phyloP scores from a whole-genome alignment of 1,140 invertebrate genomes.

The Physella acuta region DNA sequence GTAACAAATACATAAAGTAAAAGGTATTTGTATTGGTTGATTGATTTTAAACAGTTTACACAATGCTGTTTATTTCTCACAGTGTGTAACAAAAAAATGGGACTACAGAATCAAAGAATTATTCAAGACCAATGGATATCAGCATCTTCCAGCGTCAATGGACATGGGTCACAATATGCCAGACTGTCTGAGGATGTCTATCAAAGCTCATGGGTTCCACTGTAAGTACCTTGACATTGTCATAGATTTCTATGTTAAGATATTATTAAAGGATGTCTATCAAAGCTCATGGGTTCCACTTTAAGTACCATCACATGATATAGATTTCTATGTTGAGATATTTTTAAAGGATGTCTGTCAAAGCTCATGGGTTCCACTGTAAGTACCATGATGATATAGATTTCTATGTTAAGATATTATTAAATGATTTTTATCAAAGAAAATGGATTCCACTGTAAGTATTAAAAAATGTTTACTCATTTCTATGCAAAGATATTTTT shows the following conservation, averaged over 20 bases:
- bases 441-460: not conserved
- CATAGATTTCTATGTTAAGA: too few species aligned
- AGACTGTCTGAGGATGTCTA: not conserved
- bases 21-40: too few species aligned
- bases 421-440: not conserved
- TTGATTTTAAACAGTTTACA: too few species aligned
- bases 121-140: not conserved
- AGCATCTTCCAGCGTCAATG: not conserved
- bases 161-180: not conserved
- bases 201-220: not conserved
- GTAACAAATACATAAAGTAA: too few species aligned
- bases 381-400: too few species aligned
- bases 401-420: too few species aligned
- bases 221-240: not conserved
- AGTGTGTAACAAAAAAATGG: not conserved
- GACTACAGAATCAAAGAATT: not conserved
- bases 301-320: not conserved
- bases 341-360: not conserved
- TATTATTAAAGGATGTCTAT: not conserved
- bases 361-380: not conserved
- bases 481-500: too few species aligned
- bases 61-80: too few species aligned
- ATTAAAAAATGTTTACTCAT: too few species aligned
- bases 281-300: not conserved
- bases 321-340: too few species aligned